Conservation (phyloP, 92 coral and sea anemone species). For the Zoanthus sansibaricus region DNA sequence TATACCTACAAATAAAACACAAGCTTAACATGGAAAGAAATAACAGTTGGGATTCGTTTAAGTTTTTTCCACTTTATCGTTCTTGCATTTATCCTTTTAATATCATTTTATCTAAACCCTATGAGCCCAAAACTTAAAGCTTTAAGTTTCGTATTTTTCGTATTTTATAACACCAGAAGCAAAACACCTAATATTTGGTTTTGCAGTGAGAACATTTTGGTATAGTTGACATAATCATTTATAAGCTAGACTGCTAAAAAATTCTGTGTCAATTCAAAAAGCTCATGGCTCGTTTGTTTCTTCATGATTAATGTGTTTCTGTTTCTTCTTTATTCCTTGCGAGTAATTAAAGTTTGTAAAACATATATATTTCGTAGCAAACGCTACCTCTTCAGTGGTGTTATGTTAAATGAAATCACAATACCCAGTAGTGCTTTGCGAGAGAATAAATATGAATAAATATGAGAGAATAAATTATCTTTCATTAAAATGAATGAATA, state of each 20-base stretch:
- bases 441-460: background rate
- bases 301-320: constrained; percentile 3
- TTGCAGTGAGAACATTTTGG: background rate
- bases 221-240: background rate
- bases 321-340: background rate
- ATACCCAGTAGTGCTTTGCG: constrained; percentile 21
- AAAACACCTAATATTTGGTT: background rate
- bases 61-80: background rate
- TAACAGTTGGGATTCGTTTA: background rate
- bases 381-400: constrained; percentile 18
- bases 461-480: constrained; percentile 3
- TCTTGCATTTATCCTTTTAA: background rate
- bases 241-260: no score
- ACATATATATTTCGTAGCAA: constrained; percentile 9
- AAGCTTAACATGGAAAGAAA: background rate
- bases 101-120: background rate
- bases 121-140: no score
- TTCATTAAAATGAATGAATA: background rate
- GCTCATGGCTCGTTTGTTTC: constrained; percentile 8
- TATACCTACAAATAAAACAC: background rate
- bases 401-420: constrained; percentile 1
- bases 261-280: background rate
- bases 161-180: background rate
- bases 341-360: no score
- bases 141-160: background rate